Conservation (phyloP, 2,888 invertebrate species). For the Agrochola lota region DNA sequence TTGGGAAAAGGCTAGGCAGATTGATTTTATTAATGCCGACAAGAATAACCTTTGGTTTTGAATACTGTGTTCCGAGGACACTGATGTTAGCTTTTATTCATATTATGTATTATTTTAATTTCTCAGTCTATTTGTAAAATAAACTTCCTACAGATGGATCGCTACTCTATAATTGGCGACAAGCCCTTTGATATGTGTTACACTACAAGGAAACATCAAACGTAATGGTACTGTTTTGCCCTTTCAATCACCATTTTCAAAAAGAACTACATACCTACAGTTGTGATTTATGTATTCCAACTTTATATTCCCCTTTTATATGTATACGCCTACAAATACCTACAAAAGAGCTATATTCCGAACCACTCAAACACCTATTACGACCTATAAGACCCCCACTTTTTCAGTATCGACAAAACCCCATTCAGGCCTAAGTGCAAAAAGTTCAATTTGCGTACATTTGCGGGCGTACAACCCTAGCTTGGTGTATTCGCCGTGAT, state of each 20-base stretch:
- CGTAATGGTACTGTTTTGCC: neutral
- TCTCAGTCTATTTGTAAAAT: neutral
- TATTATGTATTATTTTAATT: too few species aligned
- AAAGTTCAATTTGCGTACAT: constrained; percentile 69
- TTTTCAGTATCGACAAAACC: constrained; percentile 61
- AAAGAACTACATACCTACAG: neutral
- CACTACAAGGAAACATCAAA: neutral
- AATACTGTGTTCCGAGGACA: neutral
- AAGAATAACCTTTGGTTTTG: neutral
- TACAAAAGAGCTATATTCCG: constrained; percentile 39
- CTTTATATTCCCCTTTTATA: constrained; percentile 22
- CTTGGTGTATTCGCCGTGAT: constrained; percentile 66
- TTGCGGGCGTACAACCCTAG: constrained; percentile 43
- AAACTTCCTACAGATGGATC: neutral
- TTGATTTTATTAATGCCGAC: too few species aligned
- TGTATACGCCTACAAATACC: constrained; percentile 31
- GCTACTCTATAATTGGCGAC: neutral
- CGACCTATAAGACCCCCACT: constrained; percentile 52
- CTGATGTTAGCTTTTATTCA: neutral
- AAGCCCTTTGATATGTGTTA: neutral
- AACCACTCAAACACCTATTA: constrained; percentile 58
- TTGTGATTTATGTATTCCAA: constrained; percentile 21
- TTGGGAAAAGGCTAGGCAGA: too few species aligned
- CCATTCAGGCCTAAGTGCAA: constrained; percentile 62
- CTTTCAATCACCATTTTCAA: constrained; percentile 24